Evolutionary conservation across 2,888 invertebrate species (phyloP).

Genomic region (Andrena bicolor): DNA sequence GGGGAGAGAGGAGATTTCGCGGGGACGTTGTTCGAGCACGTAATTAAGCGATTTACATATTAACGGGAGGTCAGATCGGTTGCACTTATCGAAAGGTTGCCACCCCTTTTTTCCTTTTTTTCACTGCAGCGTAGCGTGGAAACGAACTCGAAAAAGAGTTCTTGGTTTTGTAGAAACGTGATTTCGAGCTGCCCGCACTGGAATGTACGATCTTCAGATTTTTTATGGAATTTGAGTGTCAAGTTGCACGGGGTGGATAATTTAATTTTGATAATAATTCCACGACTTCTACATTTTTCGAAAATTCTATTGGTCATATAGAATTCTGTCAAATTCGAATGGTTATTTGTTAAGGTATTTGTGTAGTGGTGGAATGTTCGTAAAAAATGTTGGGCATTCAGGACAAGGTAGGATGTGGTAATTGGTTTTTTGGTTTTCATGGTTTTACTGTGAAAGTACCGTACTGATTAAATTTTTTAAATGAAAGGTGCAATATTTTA

Average conservation of each 20-base stretch:
- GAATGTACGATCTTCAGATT: no score
- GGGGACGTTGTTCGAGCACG: conserved; percentile 5
- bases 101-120: background rate
- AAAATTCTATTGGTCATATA: no score
- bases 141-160: conserved; percentile 6
- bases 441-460: background rate
- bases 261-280: no score
- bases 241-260: no score
- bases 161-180: background rate
- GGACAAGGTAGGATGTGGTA: background rate
- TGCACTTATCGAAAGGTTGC: conserved; percentile 22
- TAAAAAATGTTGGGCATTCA: no score
- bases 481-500: background rate
- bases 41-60: conserved; percentile 47
- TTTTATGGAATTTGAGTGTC: no score
- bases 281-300: no score
- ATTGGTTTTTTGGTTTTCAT: background rate
- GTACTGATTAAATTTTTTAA: background rate
- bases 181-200: background rate
- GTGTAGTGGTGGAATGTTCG: no score
- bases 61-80: conserved; percentile 37
- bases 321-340: no score
- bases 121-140: background rate
- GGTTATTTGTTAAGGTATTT: no score
- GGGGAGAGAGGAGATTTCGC: background rate